A percentile compares a stretch with the other conserved stretches of the same genome.
Conservation (phyloP, 2,113 vertebrate genomes). For the Silurus meridionalis region DNA sequence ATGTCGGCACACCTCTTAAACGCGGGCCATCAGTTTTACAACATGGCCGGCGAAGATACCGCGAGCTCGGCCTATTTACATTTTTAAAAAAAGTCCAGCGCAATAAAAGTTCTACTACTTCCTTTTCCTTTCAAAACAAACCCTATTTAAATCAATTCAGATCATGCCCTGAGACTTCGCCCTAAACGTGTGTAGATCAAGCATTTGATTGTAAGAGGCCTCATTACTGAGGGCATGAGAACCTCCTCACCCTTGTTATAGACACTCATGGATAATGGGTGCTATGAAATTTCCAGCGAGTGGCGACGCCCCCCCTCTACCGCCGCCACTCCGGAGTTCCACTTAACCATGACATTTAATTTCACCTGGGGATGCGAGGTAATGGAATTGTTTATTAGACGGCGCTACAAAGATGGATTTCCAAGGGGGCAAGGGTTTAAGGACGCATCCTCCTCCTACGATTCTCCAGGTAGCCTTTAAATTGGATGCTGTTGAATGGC, state of each 20-base stretch:
- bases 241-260: slow-evolving; percentile 28
- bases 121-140: background rate
- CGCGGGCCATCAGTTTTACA: background rate
- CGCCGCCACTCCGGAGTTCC: slow-evolving; percentile 42
- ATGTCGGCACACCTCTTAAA: slow-evolving; percentile 2
- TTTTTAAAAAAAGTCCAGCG: background rate
- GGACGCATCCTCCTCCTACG: slow-evolving; percentile 43
- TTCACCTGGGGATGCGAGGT: slow-evolving; percentile 58
- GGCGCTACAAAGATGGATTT: slow-evolving; percentile 59
- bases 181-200: slow-evolving; percentile 17
- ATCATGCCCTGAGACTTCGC: slow-evolving; percentile 17
- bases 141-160: slow-evolving; percentile 29
- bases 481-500: slow-evolving; percentile 60
- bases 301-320: slow-evolving; percentile 22
- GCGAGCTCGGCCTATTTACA: background rate
- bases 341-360: slow-evolving; percentile 64
- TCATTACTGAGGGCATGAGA: slow-evolving; percentile 45
- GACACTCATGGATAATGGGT: slow-evolving; percentile 49
- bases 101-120: background rate
- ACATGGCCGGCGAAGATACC: background rate
- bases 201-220: slow-evolving; percentile 32
- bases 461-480: slow-evolving; percentile 60
- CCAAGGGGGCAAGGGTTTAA: slow-evolving; percentile 53
- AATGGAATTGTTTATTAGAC: slow-evolving; percentile 60
- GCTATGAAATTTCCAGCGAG: slow-evolving; percentile 53